Base-by-base conservation (phyloP, 2,797 vertebrate genomes). In the Onychomys leucogaster region DNA sequence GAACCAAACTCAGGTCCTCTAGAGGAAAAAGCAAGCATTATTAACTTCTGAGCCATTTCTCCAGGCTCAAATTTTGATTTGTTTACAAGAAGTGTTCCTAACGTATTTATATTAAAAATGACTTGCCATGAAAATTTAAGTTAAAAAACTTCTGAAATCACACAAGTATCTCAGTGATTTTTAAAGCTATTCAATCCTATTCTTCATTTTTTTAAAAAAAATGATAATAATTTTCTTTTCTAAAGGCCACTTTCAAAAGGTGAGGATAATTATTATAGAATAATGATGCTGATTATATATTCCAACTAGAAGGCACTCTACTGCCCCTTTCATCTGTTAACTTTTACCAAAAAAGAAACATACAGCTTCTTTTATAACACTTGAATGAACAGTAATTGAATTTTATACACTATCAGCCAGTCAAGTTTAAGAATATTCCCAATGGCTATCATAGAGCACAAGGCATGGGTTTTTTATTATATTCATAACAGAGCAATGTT, bases 351-450 rank as follows among this genome's bases (percentile, higher is more conserved):
- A 95, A 93, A 84, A 94, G 43, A 88, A 91, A 95, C 32, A n/a
- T 76, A 21, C 37, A 43, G 37, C 11, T 75, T 41, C 37, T 75
- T 75, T 43, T 43, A 75, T 75, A 96, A 93, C 92, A 90, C 92
- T 96, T 95, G 76, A 94, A 73, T 86, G 97, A 92, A 89, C 14
- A 90, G 55, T 93, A 94, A 96, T 96, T 97, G 83, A 96, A 95
- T 97, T 95, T 97, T 81, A 95, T 91, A 91, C 78, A 57, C 78
- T 80, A 96, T 95, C 75, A 93, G 69, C 65, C 89, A 94, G 90
- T 95, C 81, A 95, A 94, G 94, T 93, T 87, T 85, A 97, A 94
- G 81, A 65, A 84, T 90, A 71, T 49, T 93, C 57, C 65, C 77
- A 93, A 88, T 96, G 91, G 95, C 73, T 88, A 27, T 96, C 83